These are phyloP conservation scores for Panurus biarmicus DNA, from an alignment of 2,113 vertebrate species.

Conservation along the genomic window DNA sequence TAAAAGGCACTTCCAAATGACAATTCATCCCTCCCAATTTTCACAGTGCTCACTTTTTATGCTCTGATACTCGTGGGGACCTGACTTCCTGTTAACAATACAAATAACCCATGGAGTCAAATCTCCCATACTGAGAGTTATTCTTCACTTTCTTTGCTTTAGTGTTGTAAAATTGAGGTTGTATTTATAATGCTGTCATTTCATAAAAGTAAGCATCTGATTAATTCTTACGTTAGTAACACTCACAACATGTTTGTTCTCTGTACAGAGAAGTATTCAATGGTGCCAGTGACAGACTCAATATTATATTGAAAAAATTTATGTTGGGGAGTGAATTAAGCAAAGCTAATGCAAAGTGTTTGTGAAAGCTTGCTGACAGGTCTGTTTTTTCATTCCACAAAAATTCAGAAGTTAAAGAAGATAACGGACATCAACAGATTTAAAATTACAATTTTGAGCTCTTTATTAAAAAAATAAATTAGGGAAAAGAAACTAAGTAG, in stretches of 20 bases:
- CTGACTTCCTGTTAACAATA: neutral
- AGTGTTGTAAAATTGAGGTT: neutral
- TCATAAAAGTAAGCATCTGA: neutral
- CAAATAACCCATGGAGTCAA: neutral
- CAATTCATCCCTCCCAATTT: neutral
- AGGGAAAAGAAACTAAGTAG: neutral
- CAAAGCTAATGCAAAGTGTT: neutral
- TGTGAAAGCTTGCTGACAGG: neutral
- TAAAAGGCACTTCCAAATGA: neutral
- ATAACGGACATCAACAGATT: neutral
- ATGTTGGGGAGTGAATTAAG: neutral
- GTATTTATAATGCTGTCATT: neutral
- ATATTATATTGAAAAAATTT: neutral
- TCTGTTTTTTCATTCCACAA: neutral
- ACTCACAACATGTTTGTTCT: neutral
- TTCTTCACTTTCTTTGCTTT: neutral
- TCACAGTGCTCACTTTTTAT: neutral
- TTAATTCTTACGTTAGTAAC: neutral
- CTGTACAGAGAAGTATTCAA: neutral
- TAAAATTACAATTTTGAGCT: neutral
- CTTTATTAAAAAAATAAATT: neutral
- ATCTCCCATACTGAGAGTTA: neutral
- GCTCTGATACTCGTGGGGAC: neutral
- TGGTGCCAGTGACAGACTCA: neutral
- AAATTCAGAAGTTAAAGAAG: neutral